Evolutionary conservation across 2,797 vertebrate genomes (phyloP).

Genomic region (Chrosomus eos): DNA sequence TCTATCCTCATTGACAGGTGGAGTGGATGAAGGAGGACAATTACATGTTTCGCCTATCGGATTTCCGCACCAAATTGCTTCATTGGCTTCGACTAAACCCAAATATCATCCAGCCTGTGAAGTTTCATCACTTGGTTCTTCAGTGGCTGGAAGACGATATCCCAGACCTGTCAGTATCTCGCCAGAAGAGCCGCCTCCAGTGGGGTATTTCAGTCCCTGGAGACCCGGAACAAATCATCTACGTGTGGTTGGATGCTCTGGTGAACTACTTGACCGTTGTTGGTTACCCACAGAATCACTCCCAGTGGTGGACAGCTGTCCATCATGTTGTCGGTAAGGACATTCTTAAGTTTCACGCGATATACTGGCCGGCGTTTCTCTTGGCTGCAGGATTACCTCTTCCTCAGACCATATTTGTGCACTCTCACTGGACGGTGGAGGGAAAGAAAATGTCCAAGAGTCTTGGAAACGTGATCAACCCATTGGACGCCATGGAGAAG

Average conservation of each 20-base stretch:
- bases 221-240: slow-evolving; percentile 88
- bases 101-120: slow-evolving; percentile 77
- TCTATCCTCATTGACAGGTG: slow-evolving; percentile 74
- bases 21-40: slow-evolving; percentile 96
- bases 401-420: slow-evolving; percentile 85
- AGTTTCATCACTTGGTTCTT: slow-evolving; percentile 79
- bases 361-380: slow-evolving; percentile 96
- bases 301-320: slow-evolving; percentile 79
- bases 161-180: slow-evolving; percentile 91
- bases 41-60: slow-evolving; percentile 92
- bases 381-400: slow-evolving; percentile 85
- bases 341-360: slow-evolving; percentile 93
- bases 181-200: slow-evolving; percentile 85
- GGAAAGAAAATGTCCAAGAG: slow-evolving; percentile 99
- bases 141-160: slow-evolving; percentile 89
- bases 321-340: slow-evolving; percentile 93
- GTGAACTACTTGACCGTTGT: slow-evolving; percentile 92
- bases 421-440: slow-evolving; percentile 93
- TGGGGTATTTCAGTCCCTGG: slow-evolving; percentile 93
- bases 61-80: slow-evolving; percentile 78
- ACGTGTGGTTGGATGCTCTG: slow-evolving; percentile 96
- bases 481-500: slow-evolving; percentile 72
- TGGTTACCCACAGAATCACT: slow-evolving; percentile 83
- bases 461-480: slow-evolving; percentile 90
- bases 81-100: slow-evolving; percentile 84